A percentile compares a stretch with the other conserved stretches of the same genome.
Evolutionary conservation across 2,888 invertebrate genomes (phyloP).

Genomic region (Ceraclea dissimilis): DNA sequence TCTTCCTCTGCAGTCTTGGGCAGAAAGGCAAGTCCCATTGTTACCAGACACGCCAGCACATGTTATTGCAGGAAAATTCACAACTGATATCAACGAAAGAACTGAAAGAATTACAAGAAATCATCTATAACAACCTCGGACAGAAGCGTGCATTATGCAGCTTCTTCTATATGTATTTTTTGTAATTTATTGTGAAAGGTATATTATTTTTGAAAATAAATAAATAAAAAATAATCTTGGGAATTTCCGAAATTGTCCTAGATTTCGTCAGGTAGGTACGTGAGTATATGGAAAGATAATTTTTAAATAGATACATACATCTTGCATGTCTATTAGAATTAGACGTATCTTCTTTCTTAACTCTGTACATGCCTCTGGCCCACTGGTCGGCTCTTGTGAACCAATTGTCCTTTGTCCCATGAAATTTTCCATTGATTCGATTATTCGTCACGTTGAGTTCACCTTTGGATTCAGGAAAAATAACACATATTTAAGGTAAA

Average conservation of each 20-base stretch:
- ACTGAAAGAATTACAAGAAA: conserved; percentile 43
- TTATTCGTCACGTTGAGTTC: background rate
- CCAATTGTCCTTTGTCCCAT: background rate
- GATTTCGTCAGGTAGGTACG: no score
- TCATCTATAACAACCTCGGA: no score
- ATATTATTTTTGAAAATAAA: background rate
- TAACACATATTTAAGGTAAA: no score
- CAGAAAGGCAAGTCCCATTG: conserved; percentile 72
- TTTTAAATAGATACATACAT: background rate
- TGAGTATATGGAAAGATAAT: no score
- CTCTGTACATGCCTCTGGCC: background rate
- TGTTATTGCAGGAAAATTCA: conserved; percentile 68
- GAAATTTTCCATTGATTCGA: background rate
- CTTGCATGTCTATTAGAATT: background rate
- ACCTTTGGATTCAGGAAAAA: background rate
- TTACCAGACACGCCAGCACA: conserved; percentile 72
- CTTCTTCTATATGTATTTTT: background rate
- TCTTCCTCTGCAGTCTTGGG: conserved; percentile 61
- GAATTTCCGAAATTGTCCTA: no score
- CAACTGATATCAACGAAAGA: conserved; percentile 70
- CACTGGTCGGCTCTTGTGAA: background rate
- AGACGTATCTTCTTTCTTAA: background rate
- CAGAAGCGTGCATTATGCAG: no score
- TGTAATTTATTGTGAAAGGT: background rate
- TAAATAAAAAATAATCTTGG: background rate